Evolutionary conservation across 2,113 vertebrate species (phyloP).

Genomic region (Hippocampus guttulatus): DNA sequence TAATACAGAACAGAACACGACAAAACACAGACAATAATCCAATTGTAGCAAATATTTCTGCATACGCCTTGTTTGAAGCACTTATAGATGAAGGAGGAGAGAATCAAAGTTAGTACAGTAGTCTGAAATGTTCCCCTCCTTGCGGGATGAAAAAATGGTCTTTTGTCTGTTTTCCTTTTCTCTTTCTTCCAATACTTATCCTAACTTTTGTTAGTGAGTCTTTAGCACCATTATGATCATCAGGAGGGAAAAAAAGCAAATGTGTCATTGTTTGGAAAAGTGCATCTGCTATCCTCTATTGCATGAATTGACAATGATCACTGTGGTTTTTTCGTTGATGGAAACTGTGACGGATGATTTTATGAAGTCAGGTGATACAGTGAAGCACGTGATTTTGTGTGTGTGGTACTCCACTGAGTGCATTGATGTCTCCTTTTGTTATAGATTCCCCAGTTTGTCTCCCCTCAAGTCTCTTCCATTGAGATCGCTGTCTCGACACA

Average conservation of each 20-base stretch:
- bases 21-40: too few species aligned
- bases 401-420: background rate
- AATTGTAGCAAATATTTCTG: too few species aligned
- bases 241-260: background rate
- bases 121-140: too few species aligned
- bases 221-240: background rate
- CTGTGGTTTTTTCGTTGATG: too few species aligned
- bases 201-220: too few species aligned
- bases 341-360: background rate
- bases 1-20: too few species aligned
- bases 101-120: too few species aligned
- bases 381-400: background rate
- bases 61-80: too few species aligned
- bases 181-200: too few species aligned
- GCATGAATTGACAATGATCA: too few species aligned
- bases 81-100: too few species aligned
- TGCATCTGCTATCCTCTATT: background rate
- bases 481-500: constrained; percentile 43
- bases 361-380: too few species aligned
- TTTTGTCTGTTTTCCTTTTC: background rate
- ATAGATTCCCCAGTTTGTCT: constrained; percentile 56
- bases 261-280: background rate
- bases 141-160: background rate
- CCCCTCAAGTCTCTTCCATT: constrained; percentile 60
- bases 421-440: constrained; percentile 3